A percentile compares a stretch with the other conserved stretches of the same genome.
phyloP scores from a whole-genome alignment of 2,797 vertebrate genomes.

The Argyrosomus regius region DNA sequence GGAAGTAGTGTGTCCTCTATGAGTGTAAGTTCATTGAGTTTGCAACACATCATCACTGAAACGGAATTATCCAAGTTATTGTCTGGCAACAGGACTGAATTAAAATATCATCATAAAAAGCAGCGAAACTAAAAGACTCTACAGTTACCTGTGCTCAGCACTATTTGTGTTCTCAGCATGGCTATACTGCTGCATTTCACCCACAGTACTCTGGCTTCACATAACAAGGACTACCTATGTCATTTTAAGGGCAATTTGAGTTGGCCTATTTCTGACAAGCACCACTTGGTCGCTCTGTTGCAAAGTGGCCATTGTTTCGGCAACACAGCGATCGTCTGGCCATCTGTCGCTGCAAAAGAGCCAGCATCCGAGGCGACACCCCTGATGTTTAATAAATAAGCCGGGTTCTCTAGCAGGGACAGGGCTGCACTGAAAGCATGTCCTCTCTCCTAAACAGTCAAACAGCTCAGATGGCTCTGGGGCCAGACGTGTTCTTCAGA shows the following conservation, averaged over 20 bases:
- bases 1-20: not conserved
- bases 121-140: not conserved
- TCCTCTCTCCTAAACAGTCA: slow-evolving; percentile 20
- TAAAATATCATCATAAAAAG: not conserved
- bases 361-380: not conserved
- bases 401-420: not conserved
- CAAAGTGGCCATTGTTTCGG: slow-evolving; percentile 44
- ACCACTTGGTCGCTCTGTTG: slow-evolving; percentile 6
- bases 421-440: slow-evolving; percentile 5
- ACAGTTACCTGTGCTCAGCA: not conserved
- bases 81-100: not conserved
- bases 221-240: slow-evolving; percentile 8
- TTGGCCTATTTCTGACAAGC: slow-evolving; percentile 34
- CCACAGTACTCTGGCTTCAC: not conserved
- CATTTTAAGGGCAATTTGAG: slow-evolving; percentile 39
- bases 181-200: not conserved
- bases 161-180: not conserved
- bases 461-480: slow-evolving; percentile 30
- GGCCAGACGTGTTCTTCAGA: slow-evolving; percentile 60
- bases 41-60: not conserved
- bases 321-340: slow-evolving; percentile 11
- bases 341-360: slow-evolving; percentile 45
- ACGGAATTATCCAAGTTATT: not conserved
- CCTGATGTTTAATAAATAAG: slow-evolving; percentile 53
- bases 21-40: not conserved